Percentiles rank a stretch among this genome's conserved stretches.
These are phyloP conservation scores for Octopus bimaculoides DNA, from an alignment of 1,140 invertebrate genomes.

Conservation along the genomic window DNA sequence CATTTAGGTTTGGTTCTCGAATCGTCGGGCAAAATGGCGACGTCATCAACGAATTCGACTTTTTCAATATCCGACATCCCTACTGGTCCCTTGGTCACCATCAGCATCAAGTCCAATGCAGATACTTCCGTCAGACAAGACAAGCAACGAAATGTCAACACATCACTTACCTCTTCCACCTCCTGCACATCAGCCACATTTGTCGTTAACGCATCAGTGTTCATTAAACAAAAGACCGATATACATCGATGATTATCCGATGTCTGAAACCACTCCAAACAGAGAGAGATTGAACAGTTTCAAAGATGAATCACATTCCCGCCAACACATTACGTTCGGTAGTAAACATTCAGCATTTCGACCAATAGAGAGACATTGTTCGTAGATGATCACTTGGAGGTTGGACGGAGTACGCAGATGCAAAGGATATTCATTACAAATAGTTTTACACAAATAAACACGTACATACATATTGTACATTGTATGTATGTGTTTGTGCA, in stretches of 20 bases:
- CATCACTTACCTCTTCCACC: constrained; percentile 24
- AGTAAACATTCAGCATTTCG: constrained; percentile 23
- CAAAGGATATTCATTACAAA: too few species aligned
- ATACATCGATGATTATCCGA: not conserved
- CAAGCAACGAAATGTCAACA: not conserved
- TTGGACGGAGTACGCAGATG: constrained; percentile 18
- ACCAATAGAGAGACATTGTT: constrained; percentile 27
- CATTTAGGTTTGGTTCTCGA: constrained; percentile 93
- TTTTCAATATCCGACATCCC: constrained; percentile 31
- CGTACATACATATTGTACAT: too few species aligned
- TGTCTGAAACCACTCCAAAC: not conserved
- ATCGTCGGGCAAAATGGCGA: constrained; percentile 96
- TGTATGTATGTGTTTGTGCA: constrained; percentile 22
- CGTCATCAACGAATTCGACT: constrained; percentile 58
- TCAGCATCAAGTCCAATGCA: not conserved
- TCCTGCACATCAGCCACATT: constrained; percentile 12
- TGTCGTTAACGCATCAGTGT: not conserved
- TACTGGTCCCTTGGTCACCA: not conserved
- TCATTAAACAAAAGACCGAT: too few species aligned
- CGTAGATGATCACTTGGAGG: constrained; percentile 22
- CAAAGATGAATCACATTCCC: not conserved
- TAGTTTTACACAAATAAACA: too few species aligned
- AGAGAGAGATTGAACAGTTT: not conserved
- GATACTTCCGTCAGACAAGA: not conserved
- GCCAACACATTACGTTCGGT: not conserved